Evolutionary conservation across 2,113 vertebrate genomes (phyloP).

Genomic region (Pangasianodon gigas): DNA sequence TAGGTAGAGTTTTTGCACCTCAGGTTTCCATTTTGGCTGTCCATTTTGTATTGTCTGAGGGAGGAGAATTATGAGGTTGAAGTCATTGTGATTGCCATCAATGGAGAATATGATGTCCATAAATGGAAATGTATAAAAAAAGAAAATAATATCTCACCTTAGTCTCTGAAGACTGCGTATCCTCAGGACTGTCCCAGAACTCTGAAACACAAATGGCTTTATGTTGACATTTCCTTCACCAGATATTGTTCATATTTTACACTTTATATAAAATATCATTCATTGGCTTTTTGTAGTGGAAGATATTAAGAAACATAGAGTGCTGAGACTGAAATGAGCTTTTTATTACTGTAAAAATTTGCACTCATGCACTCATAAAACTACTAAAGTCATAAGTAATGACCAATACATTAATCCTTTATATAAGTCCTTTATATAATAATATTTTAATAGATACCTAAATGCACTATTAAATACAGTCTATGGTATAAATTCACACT

Average conservation of each 20-base stretch:
- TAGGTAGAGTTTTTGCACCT: neutral
- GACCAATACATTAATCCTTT: neutral
- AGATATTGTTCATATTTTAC: no score
- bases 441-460: neutral
- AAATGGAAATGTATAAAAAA: neutral
- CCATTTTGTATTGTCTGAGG: neutral
- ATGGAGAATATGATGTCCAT: neutral
- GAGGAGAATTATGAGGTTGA: neutral
- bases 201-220: neutral
- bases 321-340: neutral
- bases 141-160: neutral
- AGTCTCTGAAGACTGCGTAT: neutral
- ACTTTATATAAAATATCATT: neutral
- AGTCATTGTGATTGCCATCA: neutral
- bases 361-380: neutral
- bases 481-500: neutral
- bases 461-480: neutral
- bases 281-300: neutral
- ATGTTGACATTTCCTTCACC: no score
- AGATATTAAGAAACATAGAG: neutral
- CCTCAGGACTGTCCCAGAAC: neutral
- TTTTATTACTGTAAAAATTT: neutral
- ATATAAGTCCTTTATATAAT: neutral
- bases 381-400: neutral
- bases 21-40: slow-evolving; percentile 25